Evolutionary conservation across 2,888 invertebrate genomes (phyloP).

Genomic region (Prosapia bicincta): DNA sequence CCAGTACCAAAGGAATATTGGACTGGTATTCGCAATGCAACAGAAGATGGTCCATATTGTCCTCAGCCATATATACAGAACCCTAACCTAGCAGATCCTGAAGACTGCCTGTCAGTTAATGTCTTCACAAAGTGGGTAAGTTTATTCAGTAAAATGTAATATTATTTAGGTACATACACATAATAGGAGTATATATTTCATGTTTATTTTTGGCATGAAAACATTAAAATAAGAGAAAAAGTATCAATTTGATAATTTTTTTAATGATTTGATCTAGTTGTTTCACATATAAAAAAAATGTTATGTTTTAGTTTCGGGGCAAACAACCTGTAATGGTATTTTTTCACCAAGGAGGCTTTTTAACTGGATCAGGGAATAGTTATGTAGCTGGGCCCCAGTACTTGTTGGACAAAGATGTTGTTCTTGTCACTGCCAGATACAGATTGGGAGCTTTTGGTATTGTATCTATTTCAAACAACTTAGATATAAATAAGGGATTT

Average conservation of each 20-base stretch:
- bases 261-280: no score
- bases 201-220: no score
- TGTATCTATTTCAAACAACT: no score
- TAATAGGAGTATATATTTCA: no score
- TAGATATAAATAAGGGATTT: no score
- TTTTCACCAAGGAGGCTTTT: constrained; percentile 27
- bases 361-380: constrained; percentile 24
- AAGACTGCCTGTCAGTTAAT: constrained; percentile 31
- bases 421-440: constrained; percentile 23
- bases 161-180: no score
- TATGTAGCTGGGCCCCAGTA: constrained; percentile 23
- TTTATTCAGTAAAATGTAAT: no score
- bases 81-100: neutral
- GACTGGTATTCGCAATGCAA: constrained; percentile 53
- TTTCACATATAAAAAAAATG: no score
- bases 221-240: no score
- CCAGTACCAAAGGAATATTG: constrained; percentile 52
- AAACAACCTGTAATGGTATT: constrained; percentile 26
- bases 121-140: constrained; percentile 28
- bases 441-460: constrained; percentile 26
- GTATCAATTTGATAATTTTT: no score
- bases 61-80: constrained; percentile 45
- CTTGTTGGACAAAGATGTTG: constrained; percentile 22
- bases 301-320: constrained; percentile 12
- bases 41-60: constrained; percentile 56